A percentile compares a stretch with the other conserved stretches of the same genome.
phyloP scores from a whole-genome alignment of 2,888 invertebrate genomes.

The Agonopterix heracliana region DNA sequence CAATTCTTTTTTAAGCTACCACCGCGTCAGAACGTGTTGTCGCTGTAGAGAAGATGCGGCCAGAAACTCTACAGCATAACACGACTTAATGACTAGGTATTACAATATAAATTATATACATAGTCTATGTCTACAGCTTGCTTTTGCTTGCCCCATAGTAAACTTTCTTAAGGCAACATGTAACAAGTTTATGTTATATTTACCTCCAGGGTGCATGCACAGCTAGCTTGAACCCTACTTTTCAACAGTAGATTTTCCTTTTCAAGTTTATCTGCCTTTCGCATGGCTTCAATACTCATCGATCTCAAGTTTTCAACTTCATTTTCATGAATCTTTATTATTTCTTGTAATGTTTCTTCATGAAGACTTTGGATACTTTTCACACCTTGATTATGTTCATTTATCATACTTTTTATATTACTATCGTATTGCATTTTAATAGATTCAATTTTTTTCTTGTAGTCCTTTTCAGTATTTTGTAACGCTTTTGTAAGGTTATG shows the following conservation, averaged over 20 bases:
- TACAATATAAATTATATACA: too few relatives aligned
- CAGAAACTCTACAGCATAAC: too few relatives aligned
- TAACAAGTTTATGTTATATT: conserved; percentile 2
- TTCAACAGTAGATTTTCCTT: conserved; percentile 51
- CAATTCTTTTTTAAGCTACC: too few relatives aligned
- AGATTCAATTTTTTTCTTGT: conserved; percentile 56
- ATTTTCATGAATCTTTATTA: conserved; percentile 66
- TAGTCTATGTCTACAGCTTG: too few relatives aligned
- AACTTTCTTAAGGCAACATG: too few relatives aligned
- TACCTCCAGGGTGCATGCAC: conserved; percentile 38
- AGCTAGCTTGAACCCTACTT: conserved; percentile 26
- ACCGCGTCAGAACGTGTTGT: too few relatives aligned
- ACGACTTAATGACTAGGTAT: too few relatives aligned
- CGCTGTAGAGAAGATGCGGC: too few relatives aligned
- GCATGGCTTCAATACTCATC: conserved; percentile 65
- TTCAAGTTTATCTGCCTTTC: conserved; percentile 55
- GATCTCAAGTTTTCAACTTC: conserved; percentile 67
- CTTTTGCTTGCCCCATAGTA: too few relatives aligned
- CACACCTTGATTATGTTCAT: conserved; percentile 73
- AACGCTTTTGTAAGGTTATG: conserved; percentile 39
- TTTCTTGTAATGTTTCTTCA: conserved; percentile 65
- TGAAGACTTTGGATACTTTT: conserved; percentile 71
- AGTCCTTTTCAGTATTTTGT: conserved; percentile 50
- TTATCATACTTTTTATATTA: conserved; percentile 69
- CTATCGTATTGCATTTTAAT: conserved; percentile 72